Percentiles rank a stretch among this genome's conserved stretches.
These are phyloP conservation scores for Bolinopsis microptera DNA, from an alignment of 37 sponge, comb jelly and placozoan species.

Conservation along the genomic window DNA sequence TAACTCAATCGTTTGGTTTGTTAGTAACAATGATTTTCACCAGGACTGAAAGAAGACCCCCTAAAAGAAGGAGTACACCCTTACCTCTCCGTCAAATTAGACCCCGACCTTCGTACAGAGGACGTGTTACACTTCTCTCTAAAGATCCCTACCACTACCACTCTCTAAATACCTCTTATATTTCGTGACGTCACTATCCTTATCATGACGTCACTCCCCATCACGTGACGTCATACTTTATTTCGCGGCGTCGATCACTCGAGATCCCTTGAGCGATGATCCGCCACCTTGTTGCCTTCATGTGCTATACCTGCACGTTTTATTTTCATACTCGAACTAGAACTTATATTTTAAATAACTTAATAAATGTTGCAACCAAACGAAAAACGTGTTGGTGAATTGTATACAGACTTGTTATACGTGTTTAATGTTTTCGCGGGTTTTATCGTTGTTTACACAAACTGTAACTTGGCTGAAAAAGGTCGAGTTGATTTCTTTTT, in stretches of 20 bases:
- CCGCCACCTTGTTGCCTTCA: neutral
- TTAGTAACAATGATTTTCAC: too few relatives aligned
- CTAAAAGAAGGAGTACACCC: slow-evolving; percentile 52
- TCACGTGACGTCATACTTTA: too few relatives aligned
- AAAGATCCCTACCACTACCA: slow-evolving; percentile 28
- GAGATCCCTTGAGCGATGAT: too few relatives aligned
- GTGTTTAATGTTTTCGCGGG: neutral
- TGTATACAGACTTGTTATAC: neutral
- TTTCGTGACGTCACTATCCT: neutral
- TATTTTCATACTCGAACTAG: neutral
- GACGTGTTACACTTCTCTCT: slow-evolving; percentile 64
- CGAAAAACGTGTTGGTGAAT: neutral
- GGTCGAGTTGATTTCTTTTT: neutral
- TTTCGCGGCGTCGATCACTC: too few relatives aligned
- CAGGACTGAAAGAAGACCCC: slow-evolving; percentile 59
- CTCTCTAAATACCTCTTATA: neutral
- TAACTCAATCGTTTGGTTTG: too few relatives aligned
- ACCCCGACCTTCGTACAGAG: neutral
- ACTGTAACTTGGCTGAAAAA: neutral
- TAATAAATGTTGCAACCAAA: neutral
- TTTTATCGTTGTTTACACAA: neutral
- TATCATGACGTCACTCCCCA: too few relatives aligned
- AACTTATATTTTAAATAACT: neutral
- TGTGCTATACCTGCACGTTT: neutral
- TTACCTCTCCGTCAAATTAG: slow-evolving; percentile 52